These are phyloP conservation scores for Cirrhinus molitorella DNA, from an alignment of 2,797 vertebrate species.

Conservation along the genomic window DNA sequence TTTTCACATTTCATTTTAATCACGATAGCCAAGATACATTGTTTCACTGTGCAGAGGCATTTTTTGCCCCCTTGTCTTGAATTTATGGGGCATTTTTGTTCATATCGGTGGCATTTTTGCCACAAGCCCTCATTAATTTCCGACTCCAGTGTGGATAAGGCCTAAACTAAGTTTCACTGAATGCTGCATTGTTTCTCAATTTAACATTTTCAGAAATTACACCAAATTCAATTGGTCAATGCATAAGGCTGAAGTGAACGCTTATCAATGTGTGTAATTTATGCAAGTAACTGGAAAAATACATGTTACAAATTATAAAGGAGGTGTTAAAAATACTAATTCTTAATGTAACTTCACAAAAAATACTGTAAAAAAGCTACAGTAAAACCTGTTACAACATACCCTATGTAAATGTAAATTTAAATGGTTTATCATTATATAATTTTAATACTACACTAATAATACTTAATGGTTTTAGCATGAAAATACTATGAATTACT, in stretches of 20 bases:
- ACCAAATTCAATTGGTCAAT: no score
- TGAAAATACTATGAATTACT: not conserved
- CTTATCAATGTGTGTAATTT: not conserved
- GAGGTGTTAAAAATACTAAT: not conserved
- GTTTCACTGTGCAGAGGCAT: no score
- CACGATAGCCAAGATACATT: no score
- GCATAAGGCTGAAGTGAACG: not conserved
- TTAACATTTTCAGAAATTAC: not conserved
- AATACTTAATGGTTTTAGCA: not conserved
- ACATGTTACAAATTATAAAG: not conserved
- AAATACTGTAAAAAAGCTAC: not conserved
- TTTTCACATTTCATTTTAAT: no score
- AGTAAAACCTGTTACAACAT: not conserved
- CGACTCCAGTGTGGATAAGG: no score
- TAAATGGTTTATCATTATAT: no score
- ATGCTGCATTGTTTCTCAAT: not conserved
- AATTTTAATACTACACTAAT: not conserved
- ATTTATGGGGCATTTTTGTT: no score
- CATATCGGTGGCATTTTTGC: no score
- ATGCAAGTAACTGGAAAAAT: not conserved
- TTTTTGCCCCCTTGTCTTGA: no score
- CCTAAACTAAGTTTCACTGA: not conserved
- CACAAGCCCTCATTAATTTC: no score
- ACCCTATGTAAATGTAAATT: not conserved
- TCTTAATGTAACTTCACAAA: not conserved